Percentiles rank a stretch among this genome's conserved stretches.
Evolutionary conservation across 30 jellyfish, hydroid and myxozoan species (phyloP).

Genomic region (Clytia hemisphaerica): DNA sequence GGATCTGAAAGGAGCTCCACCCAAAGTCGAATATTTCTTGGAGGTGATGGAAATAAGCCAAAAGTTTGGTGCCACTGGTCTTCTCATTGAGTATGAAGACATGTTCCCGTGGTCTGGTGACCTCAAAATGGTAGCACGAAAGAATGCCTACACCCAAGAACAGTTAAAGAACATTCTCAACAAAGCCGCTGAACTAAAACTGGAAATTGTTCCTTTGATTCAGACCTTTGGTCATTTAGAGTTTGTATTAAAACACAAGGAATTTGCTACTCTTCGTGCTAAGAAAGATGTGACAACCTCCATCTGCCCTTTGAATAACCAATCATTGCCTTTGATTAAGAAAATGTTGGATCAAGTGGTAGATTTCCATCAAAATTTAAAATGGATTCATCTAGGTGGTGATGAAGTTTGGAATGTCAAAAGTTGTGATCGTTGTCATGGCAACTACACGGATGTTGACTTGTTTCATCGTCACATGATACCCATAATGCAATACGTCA

Average conservation of each 20-base stretch:
- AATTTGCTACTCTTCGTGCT: conserved; percentile 56
- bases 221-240: conserved; percentile 96
- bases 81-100: conserved; percentile 83
- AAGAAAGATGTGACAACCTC: conserved; percentile 45
- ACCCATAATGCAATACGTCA: conserved; percentile 41
- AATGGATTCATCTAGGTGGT: conserved; percentile 91
- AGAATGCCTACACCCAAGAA: conserved; percentile 61
- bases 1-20: conserved; percentile 92
- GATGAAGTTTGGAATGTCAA: conserved; percentile 91
- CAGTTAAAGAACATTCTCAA: conserved; percentile 39
- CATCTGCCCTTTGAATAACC: conserved; percentile 62
- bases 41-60: conserved; percentile 39
- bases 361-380: conserved; percentile 52
- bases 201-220: conserved; percentile 62
- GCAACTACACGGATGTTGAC: conserved; percentile 18
- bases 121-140: conserved; percentile 31
- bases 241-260: conserved; percentile 73
- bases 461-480: conserved; percentile 68
- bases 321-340: conserved; percentile 35
- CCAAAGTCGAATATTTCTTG: conserved; percentile 47
- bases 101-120: conserved; percentile 72
- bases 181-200: conserved; percentile 45
- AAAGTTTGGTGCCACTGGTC: conserved; percentile 64
- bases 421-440: conserved; percentile 52
- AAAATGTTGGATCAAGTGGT: conserved; percentile 41